A percentile compares a stretch with the other conserved stretches of the same genome.
Conservation (phyloP, 1,140 invertebrate genomes). For the Tetramorium simillimum region DNA sequence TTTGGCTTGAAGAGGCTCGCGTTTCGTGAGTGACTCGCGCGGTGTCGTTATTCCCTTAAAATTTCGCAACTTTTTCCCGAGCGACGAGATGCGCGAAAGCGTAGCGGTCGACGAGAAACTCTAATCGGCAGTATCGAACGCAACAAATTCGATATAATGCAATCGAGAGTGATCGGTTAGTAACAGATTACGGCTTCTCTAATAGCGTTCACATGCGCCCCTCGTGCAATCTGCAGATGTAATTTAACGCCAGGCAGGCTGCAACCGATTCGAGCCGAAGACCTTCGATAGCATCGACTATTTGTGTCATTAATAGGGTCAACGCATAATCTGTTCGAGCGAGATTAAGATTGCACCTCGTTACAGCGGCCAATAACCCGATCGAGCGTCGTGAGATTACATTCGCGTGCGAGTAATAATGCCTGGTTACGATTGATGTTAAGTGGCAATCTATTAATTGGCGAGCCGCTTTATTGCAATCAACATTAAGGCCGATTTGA, state of each 20-base stretch:
- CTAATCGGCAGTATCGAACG: conserved; percentile 1
- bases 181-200: neutral
- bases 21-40: neutral
- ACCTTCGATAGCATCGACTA: conserved; percentile 5
- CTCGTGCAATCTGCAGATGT: neutral
- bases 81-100: neutral
- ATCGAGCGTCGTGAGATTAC: conserved; percentile 15
- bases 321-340: conserved; percentile 49
- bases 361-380: conserved; percentile 46
- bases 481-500: neutral
- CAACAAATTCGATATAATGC: conserved; percentile 18
- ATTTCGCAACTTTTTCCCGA: neutral
- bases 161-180: neutral
- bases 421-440: conserved; percentile 13
- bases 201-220: neutral
- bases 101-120: neutral
- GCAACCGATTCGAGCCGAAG: neutral
- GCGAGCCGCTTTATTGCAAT: conserved; percentile 15
- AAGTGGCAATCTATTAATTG: conserved; percentile 43
- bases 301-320: conserved; percentile 62
- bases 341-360: conserved; percentile 56
- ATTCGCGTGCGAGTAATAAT: conserved; percentile 51
- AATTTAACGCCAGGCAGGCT: conserved; percentile 16
- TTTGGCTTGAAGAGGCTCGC: neutral
- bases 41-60: neutral